Conservation (phyloP, 2,113 vertebrate genomes). For the Lycocorax pyrrhopterus region DNA sequence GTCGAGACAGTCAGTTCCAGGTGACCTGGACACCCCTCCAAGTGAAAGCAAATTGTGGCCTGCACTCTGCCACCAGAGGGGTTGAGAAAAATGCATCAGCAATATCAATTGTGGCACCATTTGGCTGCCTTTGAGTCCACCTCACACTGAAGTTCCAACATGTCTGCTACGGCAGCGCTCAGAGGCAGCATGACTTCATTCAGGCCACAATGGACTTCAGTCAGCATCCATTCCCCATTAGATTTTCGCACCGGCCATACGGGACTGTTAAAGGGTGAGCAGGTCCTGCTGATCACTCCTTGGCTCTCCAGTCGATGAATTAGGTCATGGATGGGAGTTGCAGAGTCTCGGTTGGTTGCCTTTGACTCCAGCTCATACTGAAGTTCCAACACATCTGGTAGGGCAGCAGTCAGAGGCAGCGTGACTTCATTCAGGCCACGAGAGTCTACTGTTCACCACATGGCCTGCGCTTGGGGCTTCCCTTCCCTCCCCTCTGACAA, state of each 20-base stretch:
- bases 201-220: accelerated
- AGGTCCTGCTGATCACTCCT: not conserved
- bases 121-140: not conserved
- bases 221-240: not conserved
- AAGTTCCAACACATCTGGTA: not conserved
- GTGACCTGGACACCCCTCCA: not conserved
- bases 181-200: not conserved
- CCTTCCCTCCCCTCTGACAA: not conserved
- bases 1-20: not conserved
- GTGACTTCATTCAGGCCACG: not conserved
- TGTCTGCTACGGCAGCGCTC: not conserved
- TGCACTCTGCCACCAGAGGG: not conserved
- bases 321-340: not conserved
- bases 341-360: not conserved
- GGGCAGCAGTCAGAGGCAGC: not conserved
- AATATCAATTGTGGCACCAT: not conserved
- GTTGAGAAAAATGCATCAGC: not conserved
- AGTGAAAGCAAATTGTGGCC: not conserved
- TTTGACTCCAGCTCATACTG: not conserved
- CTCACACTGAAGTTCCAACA: not conserved
- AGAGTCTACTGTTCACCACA: not conserved
- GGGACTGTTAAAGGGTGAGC: not conserved
- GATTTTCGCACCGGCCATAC: accelerated
- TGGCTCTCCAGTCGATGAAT: not conserved
- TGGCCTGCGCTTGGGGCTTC: not conserved